Base-by-base conservation (phyloP, 2,888 invertebrate species). In the Prenolepis imparis region DNA sequence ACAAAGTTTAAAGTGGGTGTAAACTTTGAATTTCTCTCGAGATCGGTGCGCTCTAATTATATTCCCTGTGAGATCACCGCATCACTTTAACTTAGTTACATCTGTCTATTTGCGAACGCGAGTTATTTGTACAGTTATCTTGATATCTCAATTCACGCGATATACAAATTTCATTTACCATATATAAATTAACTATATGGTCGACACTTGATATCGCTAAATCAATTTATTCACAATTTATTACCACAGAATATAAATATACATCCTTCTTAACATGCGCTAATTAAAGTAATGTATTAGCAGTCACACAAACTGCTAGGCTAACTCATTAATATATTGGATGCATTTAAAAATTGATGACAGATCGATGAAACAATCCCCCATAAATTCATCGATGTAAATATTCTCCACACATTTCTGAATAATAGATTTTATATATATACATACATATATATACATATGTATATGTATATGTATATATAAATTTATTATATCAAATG, bases 21-120 rank as follows among this genome's bases (percentile, higher is more conserved):
- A 74, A 80, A 80, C 78, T 80, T 74, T 36, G 41, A 48, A 80
- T 80, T 80, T 80, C 78, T 80, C 78, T 3, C 8, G 78, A 74
- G 74, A 80, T 59, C n/a, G 52, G 8, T 44, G 74, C 44, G 44
- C 75, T 59, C 75, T 59, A 74, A 80, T 74, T 80, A 73, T 80
- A 59, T 80, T 11, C 18, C 73, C 39, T 32, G 0, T n/a, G 24
- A 21, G 57, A 59, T 32, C 41, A 77, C n/a, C 41, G 59, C 32
- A 24, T 78, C 59, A 24, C 44, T 52, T n/a, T 48, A 36, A 36
- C 55, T 70, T 52, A n/a, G 21, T 70, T 80, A 59, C 36, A 44
- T 59, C 74, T 36, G 36, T n/a, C 21, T 80, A 36, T 44, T 59
- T 24, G 44, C 21, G 44, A 72, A 55, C 70, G 59, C 44, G n/a